Base-by-base conservation (phyloP, 2,888 invertebrate species). In the Cybosia mesomella region DNA sequence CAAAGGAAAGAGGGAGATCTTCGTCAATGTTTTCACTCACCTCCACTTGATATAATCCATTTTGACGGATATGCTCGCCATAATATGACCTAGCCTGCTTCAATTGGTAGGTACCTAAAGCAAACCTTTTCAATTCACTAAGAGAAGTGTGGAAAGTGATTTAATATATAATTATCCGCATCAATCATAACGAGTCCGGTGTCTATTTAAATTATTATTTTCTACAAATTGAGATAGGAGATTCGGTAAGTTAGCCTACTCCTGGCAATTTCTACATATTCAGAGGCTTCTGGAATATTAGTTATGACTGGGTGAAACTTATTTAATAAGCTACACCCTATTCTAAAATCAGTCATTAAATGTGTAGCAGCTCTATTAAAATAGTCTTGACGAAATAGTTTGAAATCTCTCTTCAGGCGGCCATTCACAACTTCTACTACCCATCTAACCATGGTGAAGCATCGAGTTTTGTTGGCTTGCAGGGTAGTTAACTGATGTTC, bases 381-480 rank as follows among this genome's bases (percentile, higher is more conserved):
- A 24, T 43, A 64, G 5, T 28, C 21, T 11, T 61, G 43, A 34
- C 57, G 21, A 67, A 70, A 57, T 61, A 70, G 10, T 28, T 64
- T 64, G 32, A 36, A 65, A 59, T 64, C 61, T 28, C 57, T 5
- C 57, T 65, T 58, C 15, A 68, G 24, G 8, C 43, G 11, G 57
- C 58, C 64, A 49, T 61, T 70, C 28, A 70, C 58, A 18, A 64
- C 58, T 53, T 67, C 70, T 34, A 67, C 60, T 32, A 70, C 61
- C 58, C 64, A 64, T 21, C 58, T 58, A 39, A 61, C 64, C 57
- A 70, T 62, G 39, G 64, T 70, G 13, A 64, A 54, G 24, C 43
- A 62, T n/a, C 58, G 39, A 21, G 64, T 65, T 21, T 36, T 59
- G 36, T 65, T 68, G 10, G 68, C 60, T 21, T 57, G 55, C n/a